These are phyloP conservation scores for Zaprionus obscuricornis DNA, from an alignment of 2,888 invertebrate genomes.

Conservation along the genomic window DNA sequence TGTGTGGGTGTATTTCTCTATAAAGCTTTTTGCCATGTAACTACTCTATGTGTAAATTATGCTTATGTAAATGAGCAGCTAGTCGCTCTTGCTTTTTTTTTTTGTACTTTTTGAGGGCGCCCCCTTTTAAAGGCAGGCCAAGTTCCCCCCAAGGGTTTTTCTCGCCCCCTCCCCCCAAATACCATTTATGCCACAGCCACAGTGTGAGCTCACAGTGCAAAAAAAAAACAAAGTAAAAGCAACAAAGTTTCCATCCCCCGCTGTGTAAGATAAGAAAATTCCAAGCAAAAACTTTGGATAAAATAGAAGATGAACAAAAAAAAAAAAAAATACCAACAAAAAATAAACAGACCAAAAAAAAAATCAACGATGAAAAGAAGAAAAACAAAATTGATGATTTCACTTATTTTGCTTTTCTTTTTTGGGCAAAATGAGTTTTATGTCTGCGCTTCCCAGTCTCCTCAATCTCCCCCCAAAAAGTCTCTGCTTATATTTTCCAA, in stretches of 20 bases:
- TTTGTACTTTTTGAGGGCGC: no score
- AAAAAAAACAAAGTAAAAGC: constrained; percentile 43
- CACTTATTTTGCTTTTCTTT: constrained; percentile 68
- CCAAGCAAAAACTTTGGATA: constrained; percentile 27
- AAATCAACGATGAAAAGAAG: constrained; percentile 2
- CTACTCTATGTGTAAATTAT: constrained; percentile 80
- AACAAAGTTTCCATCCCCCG: constrained; percentile 65
- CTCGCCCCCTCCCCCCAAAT: constrained; percentile 10
- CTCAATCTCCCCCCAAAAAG: not conserved
- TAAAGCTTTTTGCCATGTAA: constrained; percentile 57
- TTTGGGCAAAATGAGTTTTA: constrained; percentile 59
- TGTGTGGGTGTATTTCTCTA: constrained; percentile 29
- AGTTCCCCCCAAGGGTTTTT: constrained; percentile 42
- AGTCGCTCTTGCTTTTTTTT: constrained; percentile 48
- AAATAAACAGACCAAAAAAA: constrained; percentile 14
- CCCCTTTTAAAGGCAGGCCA: constrained; percentile 35
- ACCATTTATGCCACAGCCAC: not conserved
- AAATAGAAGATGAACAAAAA: no score
- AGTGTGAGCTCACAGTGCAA: constrained; percentile 11
- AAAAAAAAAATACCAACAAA: constrained; percentile 17
- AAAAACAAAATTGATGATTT: constrained; percentile 71
- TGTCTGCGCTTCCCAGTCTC: constrained; percentile 30
- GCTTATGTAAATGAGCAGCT: constrained; percentile 79
- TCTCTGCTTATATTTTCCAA: constrained; percentile 5
- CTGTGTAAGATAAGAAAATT: constrained; percentile 48